A percentile compares a stretch with the other conserved stretches of the same genome.
phyloP scores from a whole-genome alignment of 2,797 vertebrate genomes.

The Microctenopoma stevenorrisi region DNA sequence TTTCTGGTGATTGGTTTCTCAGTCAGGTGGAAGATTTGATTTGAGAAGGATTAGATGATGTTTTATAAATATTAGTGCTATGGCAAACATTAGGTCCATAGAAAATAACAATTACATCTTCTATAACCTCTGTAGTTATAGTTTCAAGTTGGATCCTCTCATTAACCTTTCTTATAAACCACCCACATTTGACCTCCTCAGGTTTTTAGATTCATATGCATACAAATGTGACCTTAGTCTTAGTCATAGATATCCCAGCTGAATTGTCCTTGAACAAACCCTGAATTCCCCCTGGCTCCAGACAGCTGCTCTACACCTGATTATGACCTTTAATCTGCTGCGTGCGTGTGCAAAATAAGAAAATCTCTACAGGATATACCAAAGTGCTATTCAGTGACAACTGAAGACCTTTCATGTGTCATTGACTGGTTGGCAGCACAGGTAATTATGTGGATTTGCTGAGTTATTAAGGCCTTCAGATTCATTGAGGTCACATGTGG shows the following conservation, averaged over 20 bases:
- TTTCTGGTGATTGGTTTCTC: slow-evolving; percentile 52
- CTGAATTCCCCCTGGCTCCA: background rate
- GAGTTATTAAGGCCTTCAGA: no score
- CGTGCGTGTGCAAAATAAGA: background rate
- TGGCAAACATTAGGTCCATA: slow-evolving; percentile 47
- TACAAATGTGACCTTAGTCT: no score
- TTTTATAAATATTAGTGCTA: slow-evolving; percentile 36
- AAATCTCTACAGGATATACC: background rate
- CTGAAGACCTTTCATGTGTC: no score
- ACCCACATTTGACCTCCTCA: no score
- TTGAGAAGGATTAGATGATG: slow-evolving; percentile 43
- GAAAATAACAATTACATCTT: slow-evolving; percentile 33
- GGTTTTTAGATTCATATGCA: no score
- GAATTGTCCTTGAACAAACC: no score
- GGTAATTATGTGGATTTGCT: no score
- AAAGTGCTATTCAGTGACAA: no score
- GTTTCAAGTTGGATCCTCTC: slow-evolving; percentile 1
- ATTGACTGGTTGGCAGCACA: no score
- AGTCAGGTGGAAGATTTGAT: slow-evolving; percentile 65
- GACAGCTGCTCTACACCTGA: background rate
- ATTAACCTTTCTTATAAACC: no score
- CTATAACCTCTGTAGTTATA: slow-evolving; percentile 31
- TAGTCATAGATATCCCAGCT: no score
- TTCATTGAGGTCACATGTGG: no score
- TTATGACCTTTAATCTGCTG: slow-evolving; percentile 10